Evolutionary conservation across 1,140 invertebrate genomes (phyloP), one percentile per base, ranked within the genome.

Genomic region (Trissolcus basalis): DNA sequence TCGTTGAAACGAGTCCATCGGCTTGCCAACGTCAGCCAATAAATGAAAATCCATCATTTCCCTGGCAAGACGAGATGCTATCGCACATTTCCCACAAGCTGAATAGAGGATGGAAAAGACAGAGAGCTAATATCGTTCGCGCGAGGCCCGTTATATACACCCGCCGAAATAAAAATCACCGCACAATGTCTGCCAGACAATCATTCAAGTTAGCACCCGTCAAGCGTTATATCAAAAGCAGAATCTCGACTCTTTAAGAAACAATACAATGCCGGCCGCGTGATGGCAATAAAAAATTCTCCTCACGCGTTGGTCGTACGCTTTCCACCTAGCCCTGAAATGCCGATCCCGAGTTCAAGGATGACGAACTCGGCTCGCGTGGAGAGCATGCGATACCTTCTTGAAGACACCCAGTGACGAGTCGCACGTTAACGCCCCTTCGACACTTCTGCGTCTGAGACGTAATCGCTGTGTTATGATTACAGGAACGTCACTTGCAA

Each of bases 361-460:
- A 76, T 79, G 68, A 72, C 50, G 64, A 70, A 61, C 58, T 44
- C 41, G 13, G 35, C 19, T 56, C 63, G 64, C 59, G 60, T 55
- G 58, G 47, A 77, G 33, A 55, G 63, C 63, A 61, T 41, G 60
- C 61, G 77, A 76, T 64, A 79, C 67, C 59, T 49, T 60, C 50
- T 39, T 32, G 58, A 78, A 47, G 63, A 75, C 77, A 78, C 61
- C 45, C 61, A 77, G 78, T 75, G 68, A 80, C 49, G 48, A 53
- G 49, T 33, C 33, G 49, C 27, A 49, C 70, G 68, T 79, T 45
- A 70, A 83, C 84, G 84, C 84, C 84, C 78, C 80, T 81, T 81
- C 80, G 77, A 84, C 83, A 81, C 82, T 80, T 81, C 73, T 63
- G 59, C 49, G 39, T 49, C 67, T 80, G 80, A 79, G 77, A 78